These are phyloP conservation scores for Mycetomoellerius zeteki DNA, from an alignment of 1,140 invertebrate genomes.

Conservation along the genomic window DNA sequence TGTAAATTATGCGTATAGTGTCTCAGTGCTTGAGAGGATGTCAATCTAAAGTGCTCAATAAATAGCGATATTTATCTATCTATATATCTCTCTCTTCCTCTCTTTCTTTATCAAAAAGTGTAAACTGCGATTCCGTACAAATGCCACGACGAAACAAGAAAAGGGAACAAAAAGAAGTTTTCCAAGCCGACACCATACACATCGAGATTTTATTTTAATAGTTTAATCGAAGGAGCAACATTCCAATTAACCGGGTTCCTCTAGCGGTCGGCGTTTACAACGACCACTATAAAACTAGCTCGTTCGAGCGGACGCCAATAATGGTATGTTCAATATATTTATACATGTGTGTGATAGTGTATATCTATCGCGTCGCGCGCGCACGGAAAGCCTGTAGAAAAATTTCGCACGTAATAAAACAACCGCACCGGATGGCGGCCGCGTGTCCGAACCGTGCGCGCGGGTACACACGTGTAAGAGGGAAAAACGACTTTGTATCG, in stretches of 20 bases:
- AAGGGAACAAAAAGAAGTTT: constrained; percentile 44
- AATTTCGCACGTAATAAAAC: constrained; percentile 85
- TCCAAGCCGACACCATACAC: constrained; percentile 35
- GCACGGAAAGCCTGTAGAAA: constrained; percentile 69
- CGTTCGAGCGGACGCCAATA: constrained; percentile 68
- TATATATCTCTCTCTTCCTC: neutral
- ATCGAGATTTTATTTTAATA: constrained; percentile 76
- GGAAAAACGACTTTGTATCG: constrained; percentile 81
- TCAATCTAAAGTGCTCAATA: too few relatives aligned
- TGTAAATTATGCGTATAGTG: too few relatives aligned
- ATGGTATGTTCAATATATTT: constrained; percentile 8
- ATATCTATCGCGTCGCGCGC: neutral
- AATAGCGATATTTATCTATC: too few relatives aligned
- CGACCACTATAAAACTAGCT: constrained; percentile 75
- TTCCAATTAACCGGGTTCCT: constrained; percentile 81
- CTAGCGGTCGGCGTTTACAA: constrained; percentile 56
- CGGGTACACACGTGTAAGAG: constrained; percentile 35
- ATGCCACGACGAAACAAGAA: neutral
- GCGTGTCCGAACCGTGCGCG: constrained; percentile 47
- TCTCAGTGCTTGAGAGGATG: too few relatives aligned
- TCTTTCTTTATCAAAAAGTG: neutral
- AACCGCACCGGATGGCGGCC: constrained; percentile 50
- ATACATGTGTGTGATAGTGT: neutral
- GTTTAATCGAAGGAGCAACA: constrained; percentile 81
- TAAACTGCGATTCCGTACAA: neutral